These are phyloP conservation scores for Amblyraja radiata DNA, from an alignment of 2,797 vertebrate species.

Conservation along the genomic window DNA sequence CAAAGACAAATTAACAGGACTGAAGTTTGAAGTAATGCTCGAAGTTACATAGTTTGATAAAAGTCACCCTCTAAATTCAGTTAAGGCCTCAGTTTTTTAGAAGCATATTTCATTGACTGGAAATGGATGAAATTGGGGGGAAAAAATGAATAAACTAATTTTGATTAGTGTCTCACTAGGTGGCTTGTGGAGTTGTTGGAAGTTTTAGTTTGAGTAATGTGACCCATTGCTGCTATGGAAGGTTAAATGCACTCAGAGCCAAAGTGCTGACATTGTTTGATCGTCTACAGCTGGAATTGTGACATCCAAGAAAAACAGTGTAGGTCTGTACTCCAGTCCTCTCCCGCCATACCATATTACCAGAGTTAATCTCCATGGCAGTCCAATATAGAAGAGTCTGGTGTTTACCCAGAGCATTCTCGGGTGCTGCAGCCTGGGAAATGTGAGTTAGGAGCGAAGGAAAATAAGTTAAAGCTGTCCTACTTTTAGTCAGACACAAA, in stretches of 20 bases:
- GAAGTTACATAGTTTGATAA: neutral
- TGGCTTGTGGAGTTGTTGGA: too few species aligned
- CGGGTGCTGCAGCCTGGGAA: neutral
- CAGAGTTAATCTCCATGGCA: neutral
- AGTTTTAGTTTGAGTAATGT: neutral
- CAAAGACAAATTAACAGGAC: neutral
- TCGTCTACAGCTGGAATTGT: neutral
- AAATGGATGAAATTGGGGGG: neutral
- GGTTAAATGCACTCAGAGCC: neutral
- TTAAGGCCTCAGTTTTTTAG: neutral
- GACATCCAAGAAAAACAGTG: neutral
- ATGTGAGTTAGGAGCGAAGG: neutral
- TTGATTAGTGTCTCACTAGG: neutral
- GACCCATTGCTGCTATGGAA: neutral
- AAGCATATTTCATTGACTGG: neutral
- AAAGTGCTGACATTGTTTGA: neutral
- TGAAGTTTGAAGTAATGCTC: neutral
- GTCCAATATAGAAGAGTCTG: neutral
- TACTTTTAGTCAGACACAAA: slow-evolving; percentile 16
- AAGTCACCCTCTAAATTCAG: neutral
- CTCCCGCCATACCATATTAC: neutral
- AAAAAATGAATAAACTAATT: neutral
- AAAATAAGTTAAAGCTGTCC: slow-evolving; percentile 10
- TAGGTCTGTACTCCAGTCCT: neutral
- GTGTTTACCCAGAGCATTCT: neutral